Evolutionary conservation across 2,888 invertebrate genomes (phyloP), one percentile per base, ranked within the genome.

Genomic region (Protonemura montana): DNA sequence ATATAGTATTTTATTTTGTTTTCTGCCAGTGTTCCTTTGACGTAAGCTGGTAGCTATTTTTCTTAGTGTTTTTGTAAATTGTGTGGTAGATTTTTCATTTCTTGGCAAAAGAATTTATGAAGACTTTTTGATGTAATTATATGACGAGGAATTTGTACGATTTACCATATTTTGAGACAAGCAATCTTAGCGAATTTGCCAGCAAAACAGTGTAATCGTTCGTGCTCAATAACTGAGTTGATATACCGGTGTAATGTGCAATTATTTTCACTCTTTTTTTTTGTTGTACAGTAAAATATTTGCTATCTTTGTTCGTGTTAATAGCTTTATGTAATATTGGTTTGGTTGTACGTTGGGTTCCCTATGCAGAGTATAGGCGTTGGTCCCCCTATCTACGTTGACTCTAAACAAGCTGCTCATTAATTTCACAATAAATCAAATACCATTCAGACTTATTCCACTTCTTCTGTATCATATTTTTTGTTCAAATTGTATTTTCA

Each of bases 261-360:
- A 85, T 86, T 83, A 87, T 87, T 59, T 59, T 59, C 16, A 21
- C 21, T 21, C 59, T 59, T 16, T 59, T 42, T 29, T 85, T 35
- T 85, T 87, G 85, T 76, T 85, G 81, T 59, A 76, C 28, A 81
- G 77, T 42, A 35, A 41, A 59, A 59, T 59, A 59, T 59, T 59
- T 59, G 41, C 5, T 41, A 41, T 7, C 77, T 76, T 80, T 27
- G 83, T 85, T 83, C 86, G 86, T 87, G 84, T 81, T 88, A 88
- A 90, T 92, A 91, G 90, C 91, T 90, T 92, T 16, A 77, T 21
- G 13, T 59, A 59, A 7, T 59, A 16, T 2, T 21, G 59, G 59
- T 59, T 59, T 59, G 59, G 59, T 21, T 59, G 3, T 21, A 59
- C 59, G 16, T 59, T 59, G 59, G 59, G 59, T 59, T 21, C 21